These are phyloP conservation scores for Petrolisthes manimaculis DNA, from an alignment of 2,888 invertebrate genomes.

Conservation along the genomic window DNA sequence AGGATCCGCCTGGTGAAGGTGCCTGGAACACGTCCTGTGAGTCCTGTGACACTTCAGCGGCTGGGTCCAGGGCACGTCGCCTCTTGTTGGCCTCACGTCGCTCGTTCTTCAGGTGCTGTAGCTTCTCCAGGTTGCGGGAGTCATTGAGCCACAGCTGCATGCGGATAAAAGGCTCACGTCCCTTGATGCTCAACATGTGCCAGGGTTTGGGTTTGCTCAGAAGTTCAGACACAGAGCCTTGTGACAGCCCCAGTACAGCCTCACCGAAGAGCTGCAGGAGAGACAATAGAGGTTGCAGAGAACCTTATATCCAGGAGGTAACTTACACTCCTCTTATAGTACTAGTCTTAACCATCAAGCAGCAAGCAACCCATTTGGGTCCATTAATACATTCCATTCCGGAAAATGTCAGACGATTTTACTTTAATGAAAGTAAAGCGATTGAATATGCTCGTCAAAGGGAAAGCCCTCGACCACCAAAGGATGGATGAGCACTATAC, in stretches of 20 bases:
- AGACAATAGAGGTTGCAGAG: not conserved
- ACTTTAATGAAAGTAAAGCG: too few relatives aligned
- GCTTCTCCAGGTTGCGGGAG: conserved; percentile 91
- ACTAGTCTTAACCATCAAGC: too few relatives aligned
- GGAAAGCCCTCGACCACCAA: too few relatives aligned
- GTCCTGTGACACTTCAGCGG: conserved; percentile 64
- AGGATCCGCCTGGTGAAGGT: conserved; percentile 74
- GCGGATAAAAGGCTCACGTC: conserved; percentile 93
- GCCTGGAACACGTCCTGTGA: conserved; percentile 62
- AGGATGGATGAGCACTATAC: too few relatives aligned
- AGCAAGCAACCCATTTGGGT: too few relatives aligned
- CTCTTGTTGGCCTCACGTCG: conserved; percentile 91
- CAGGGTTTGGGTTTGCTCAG: conserved; percentile 98
- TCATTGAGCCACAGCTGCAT: conserved; percentile 98
- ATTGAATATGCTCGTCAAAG: too few relatives aligned
- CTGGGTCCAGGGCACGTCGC: conserved; percentile 76
- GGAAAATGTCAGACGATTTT: too few relatives aligned
- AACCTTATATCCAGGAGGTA: too few relatives aligned
- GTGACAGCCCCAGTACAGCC: conserved; percentile 94
- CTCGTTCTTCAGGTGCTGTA: conserved; percentile 76
- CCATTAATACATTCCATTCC: too few relatives aligned
- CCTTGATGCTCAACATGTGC: conserved; percentile 99
- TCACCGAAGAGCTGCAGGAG: conserved; percentile 87
- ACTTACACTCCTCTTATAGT: too few relatives aligned
- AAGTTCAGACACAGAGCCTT: conserved; percentile 96